Base-by-base conservation (phyloP, 2,888 invertebrate genomes). In the Cataglyphis altisquamis region DNA sequence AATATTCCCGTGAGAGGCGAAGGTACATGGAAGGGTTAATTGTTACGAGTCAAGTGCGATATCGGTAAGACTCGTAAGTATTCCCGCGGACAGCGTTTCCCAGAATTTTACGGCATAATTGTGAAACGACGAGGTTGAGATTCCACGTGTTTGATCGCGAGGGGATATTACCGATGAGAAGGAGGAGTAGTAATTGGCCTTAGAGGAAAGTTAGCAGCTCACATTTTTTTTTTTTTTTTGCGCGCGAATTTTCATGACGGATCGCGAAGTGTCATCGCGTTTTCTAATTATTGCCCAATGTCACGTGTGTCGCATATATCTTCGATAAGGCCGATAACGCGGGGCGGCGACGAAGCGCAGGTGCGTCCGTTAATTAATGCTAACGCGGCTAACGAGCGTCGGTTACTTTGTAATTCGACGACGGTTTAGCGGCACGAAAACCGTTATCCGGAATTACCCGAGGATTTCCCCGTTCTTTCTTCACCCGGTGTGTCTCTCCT, bases 361-460 rank as follows among this genome's bases (percentile, higher is more conserved):
- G 82, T 84, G 84, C 32, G 74, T 60, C 82, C 82, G 87, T 86
- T 90, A 90, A 89, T 90, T 89, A 89, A 90, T 85, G 89, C 87
- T 86, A 89, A 90, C 87, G 63, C 86, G 80, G 77, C 78, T 88
- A 90, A 90, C 88, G 83, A 90, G 88, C 73, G 83, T 62, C 86
- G 88, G 88, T 88, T 88, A 85, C 84, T 88, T 86, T 85, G 89
- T 85, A 89, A 90, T 84, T 87, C 87, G 89, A 86, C 78, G 82
- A 80, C 77, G 85, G 84, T 87, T 88, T 86, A 87, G 87, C 84
- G 80, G 80, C 80, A 85, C 85, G 85, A 83, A 68, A 83, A 86
- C 90, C 88, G 88, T 90, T 89, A 90, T 82, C 84, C 88, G 83
- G 87, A 84, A 88, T 89, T 84, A 86, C 74, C 66, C 52, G 70